Percentiles rank a stretch among this genome's conserved stretches.
phyloP scores from a whole-genome alignment of 53 echinoderm and acorn worm species.

The Luidia sarsii region DNA sequence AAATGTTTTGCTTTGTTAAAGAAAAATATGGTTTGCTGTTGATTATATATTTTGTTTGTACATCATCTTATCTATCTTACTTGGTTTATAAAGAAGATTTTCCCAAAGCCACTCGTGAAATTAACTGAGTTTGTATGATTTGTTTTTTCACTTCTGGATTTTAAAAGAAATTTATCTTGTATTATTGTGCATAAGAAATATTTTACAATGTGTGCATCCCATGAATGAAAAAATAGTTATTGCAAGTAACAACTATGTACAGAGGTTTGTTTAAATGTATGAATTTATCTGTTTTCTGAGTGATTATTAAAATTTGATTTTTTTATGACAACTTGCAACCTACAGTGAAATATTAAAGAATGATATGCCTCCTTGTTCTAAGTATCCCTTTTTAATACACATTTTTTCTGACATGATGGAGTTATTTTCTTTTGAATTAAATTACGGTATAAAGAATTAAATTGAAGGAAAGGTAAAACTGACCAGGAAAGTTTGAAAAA shows the following conservation, averaged over 20 bases:
- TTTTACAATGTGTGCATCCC: slow-evolving; percentile 20
- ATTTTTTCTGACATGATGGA: no score
- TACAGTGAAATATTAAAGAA: neutral
- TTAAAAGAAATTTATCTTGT: slow-evolving; percentile 7
- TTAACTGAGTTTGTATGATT: neutral
- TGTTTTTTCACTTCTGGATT: no score
- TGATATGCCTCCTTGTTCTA: no score
- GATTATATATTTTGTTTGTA: slow-evolving; percentile 34
- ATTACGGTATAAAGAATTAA: no score
- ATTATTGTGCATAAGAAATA: slow-evolving; percentile 6
- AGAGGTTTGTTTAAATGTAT: slow-evolving; percentile 44
- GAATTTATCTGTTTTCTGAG: slow-evolving; percentile 24
- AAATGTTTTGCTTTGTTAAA: slow-evolving; percentile 38
- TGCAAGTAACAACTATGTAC: slow-evolving; percentile 15
- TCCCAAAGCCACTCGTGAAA: slow-evolving; percentile 6
- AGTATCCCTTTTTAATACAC: no score
- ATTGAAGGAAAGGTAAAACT: no score
- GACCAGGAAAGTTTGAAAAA: no score
- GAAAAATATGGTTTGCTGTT: slow-evolving; percentile 36
- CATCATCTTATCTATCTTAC: slow-evolving; percentile 1
- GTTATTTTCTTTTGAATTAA: no score
- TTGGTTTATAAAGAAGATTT: slow-evolving; percentile 42
- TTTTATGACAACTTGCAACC: neutral
- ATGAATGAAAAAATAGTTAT: neutral
- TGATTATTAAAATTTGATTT: slow-evolving; percentile 32